Conservation (phyloP, 2,888 invertebrate genomes). For the Catocala nupta region DNA sequence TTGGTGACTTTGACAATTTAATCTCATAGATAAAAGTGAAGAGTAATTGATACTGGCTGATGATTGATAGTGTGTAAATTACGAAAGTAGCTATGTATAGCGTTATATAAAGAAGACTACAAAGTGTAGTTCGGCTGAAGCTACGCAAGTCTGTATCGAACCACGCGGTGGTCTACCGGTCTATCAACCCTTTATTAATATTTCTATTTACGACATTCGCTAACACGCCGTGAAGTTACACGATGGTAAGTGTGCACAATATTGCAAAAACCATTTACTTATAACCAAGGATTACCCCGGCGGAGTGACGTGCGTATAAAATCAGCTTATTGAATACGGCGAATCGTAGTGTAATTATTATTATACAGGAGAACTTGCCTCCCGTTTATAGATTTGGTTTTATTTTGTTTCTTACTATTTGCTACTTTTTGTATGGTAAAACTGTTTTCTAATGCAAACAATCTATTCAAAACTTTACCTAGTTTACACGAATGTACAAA, state of each 20-base stretch:
- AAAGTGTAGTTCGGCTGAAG: too few relatives aligned
- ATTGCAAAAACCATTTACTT: slow-evolving; percentile 26
- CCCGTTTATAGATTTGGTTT: neutral
- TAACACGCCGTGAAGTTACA: slow-evolving; percentile 33
- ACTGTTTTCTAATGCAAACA: too few relatives aligned
- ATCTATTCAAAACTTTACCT: too few relatives aligned
- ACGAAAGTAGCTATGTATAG: too few relatives aligned
- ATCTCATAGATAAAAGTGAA: too few relatives aligned
- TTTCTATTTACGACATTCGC: slow-evolving; percentile 29
- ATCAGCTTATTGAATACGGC: slow-evolving; percentile 26
- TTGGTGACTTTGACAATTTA: too few relatives aligned
- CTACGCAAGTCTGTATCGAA: too few relatives aligned
- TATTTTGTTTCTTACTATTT: neutral
- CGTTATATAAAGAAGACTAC: too few relatives aligned
- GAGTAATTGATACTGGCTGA: too few relatives aligned
- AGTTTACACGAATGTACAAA: too few relatives aligned
- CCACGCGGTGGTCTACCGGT: slow-evolving; percentile 12
- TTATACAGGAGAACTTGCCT: neutral
- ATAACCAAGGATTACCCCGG: slow-evolving; percentile 12
- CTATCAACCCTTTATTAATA: slow-evolving; percentile 36
- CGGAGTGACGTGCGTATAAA: slow-evolving; percentile 29
- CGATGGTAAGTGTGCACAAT: slow-evolving; percentile 27
- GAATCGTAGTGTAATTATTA: neutral
- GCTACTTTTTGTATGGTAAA: too few relatives aligned
- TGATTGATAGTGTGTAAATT: too few relatives aligned